Conservation (phyloP, 2,113 vertebrate genomes). For the Albula glossodonta region DNA sequence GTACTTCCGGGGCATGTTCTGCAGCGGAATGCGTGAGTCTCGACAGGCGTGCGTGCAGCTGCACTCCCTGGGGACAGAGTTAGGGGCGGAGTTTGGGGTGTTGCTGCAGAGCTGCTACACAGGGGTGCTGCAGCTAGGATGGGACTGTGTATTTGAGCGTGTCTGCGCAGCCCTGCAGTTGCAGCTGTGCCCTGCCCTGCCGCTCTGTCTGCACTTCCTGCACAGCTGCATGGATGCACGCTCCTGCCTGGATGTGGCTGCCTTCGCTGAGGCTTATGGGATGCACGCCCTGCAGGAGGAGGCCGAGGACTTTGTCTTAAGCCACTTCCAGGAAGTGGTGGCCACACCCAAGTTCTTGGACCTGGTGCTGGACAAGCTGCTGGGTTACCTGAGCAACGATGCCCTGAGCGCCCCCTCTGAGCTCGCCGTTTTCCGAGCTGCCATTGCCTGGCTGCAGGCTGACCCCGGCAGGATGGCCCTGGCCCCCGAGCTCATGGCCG, state of each 20-base stretch:
- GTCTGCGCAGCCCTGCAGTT: slow-evolving; percentile 79
- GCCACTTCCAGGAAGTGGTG: slow-evolving; percentile 78
- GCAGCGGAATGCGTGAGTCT: slow-evolving; percentile 85
- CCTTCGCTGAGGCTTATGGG: slow-evolving; percentile 75
- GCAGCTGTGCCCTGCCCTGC: slow-evolving; percentile 78
- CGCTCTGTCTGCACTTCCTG: slow-evolving; percentile 78
- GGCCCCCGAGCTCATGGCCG: slow-evolving; percentile 70
- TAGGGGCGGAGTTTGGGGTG: slow-evolving; percentile 68
- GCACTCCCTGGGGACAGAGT: slow-evolving; percentile 47
- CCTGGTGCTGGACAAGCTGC: slow-evolving; percentile 69
- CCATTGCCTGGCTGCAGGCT: slow-evolving; percentile 75
- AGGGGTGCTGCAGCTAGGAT: slow-evolving; percentile 70
- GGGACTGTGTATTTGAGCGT: slow-evolving; percentile 77
- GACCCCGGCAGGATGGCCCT: slow-evolving; percentile 65
- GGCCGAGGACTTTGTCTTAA: slow-evolving; percentile 76
- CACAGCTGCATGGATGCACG: slow-evolving; percentile 63
- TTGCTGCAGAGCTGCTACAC: slow-evolving; percentile 81
- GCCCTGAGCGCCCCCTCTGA: slow-evolving; percentile 77
- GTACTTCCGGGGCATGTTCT: slow-evolving; percentile 88
- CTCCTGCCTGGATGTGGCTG: slow-evolving; percentile 74
- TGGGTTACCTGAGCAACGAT: slow-evolving; percentile 71
- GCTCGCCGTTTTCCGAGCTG: slow-evolving; percentile 78
- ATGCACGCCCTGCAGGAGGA: slow-evolving; percentile 67
- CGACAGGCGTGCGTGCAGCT: slow-evolving; percentile 60
- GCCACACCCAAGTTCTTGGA: slow-evolving; percentile 74